phyloP scores from a whole-genome alignment of 2,888 invertebrate species.

The Polymixis flavicincta region DNA sequence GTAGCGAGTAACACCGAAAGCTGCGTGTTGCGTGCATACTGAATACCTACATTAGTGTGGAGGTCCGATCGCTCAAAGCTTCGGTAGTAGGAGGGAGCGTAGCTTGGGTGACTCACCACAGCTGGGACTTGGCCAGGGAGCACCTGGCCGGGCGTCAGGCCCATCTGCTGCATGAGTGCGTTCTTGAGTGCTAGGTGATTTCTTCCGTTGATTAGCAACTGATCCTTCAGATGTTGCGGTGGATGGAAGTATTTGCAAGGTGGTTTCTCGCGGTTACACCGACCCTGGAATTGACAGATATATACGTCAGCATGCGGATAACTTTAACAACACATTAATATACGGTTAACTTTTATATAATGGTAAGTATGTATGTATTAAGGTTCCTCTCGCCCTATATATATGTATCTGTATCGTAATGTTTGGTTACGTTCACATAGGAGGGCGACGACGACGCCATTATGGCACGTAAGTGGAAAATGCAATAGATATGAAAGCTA shows the following conservation, averaged over 20 bases:
- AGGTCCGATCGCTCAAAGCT: constrained; percentile 89
- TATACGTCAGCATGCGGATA: constrained; percentile 25
- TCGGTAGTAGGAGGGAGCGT: constrained; percentile 53
- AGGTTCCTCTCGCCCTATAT: constrained; percentile 23
- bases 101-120: constrained; percentile 93
- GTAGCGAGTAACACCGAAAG: constrained; percentile 88
- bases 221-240: constrained; percentile 99
- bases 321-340: constrained; percentile 3
- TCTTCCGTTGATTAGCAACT: constrained; percentile 99
- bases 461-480: constrained; percentile 70
- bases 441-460: constrained; percentile 44
- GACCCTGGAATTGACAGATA: constrained; percentile 94
- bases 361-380: background rate
- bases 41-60: constrained; percentile 76
- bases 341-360: constrained; percentile 25
- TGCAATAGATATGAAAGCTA: constrained; percentile 75
- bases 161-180: constrained; percentile 99
- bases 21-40: constrained; percentile 86
- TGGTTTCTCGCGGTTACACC: constrained; percentile 99
- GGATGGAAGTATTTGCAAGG: constrained; percentile 99
- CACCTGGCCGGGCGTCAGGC: constrained; percentile 97
- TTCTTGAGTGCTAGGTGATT: constrained; percentile 99
- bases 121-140: constrained; percentile 98
- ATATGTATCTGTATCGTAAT: constrained; percentile 44
- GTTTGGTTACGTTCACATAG: constrained; percentile 47